Evolutionary conservation across 2,797 vertebrate genomes (phyloP).

Genomic region (Enteromius thamalakanensis): DNA sequence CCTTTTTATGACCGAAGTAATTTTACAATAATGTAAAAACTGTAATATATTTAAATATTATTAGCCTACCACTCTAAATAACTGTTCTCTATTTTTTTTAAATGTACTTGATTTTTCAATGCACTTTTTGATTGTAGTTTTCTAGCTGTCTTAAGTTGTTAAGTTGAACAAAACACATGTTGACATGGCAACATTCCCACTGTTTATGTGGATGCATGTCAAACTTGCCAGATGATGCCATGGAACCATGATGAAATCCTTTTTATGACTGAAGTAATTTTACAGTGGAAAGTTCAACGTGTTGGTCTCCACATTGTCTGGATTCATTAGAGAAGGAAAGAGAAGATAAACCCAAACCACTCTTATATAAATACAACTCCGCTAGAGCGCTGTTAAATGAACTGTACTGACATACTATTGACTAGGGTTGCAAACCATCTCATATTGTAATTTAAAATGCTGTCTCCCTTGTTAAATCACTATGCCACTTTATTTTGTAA

Average conservation of each 20-base stretch:
- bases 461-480: background rate
- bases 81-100: background rate
- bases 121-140: background rate
- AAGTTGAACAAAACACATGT: constrained; percentile 35
- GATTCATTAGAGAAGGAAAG: constrained; percentile 8
- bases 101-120: background rate
- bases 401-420: background rate
- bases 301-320: background rate
- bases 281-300: constrained; percentile 54
- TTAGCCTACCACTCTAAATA: background rate
- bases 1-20: constrained; percentile 42
- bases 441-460: background rate
- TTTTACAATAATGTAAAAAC: constrained; percentile 22
- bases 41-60: background rate
- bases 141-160: background rate
- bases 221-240: constrained; percentile 63
- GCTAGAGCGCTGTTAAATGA: background rate
- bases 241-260: constrained; percentile 49
- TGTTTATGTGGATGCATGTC: constrained; percentile 63
- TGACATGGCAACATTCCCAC: constrained; percentile 66
- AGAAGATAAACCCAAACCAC: background rate
- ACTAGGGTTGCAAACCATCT: background rate
- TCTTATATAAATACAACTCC: background rate
- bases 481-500: background rate
- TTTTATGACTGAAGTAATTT: constrained; percentile 48